Percentiles rank a stretch among this genome's conserved stretches.
phyloP scores from a whole-genome alignment of 2,888 invertebrate species.

The Dastarcus helophoroides region DNA sequence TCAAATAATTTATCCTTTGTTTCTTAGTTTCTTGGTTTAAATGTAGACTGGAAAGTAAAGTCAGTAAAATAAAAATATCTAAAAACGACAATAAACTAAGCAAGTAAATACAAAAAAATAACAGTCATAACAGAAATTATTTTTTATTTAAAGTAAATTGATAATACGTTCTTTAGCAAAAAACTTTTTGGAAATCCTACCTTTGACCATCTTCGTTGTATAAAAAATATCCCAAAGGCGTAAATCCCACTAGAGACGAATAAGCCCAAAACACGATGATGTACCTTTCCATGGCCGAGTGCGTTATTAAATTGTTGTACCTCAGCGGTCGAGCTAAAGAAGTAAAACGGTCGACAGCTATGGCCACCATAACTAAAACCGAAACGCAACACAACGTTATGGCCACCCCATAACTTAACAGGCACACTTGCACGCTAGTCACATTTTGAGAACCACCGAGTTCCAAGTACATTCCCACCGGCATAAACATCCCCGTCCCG shows the following conservation, averaged over 20 bases:
- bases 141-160: no score
- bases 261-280: conserved; percentile 48
- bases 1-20: no score
- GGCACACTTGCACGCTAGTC: conserved; percentile 39
- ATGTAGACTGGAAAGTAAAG: no score
- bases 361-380: conserved; percentile 48
- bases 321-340: conserved; percentile 49
- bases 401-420: conserved; percentile 46
- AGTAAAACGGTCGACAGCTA: conserved; percentile 50
- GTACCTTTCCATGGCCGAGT: conserved; percentile 45
- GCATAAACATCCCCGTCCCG: conserved; percentile 47
- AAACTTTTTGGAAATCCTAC: conserved; percentile 19
- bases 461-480: conserved; percentile 47
- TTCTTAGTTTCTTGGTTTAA: no score
- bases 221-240: conserved; percentile 42
- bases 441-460: conserved; percentile 38
- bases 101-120: no score
- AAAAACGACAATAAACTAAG: no score
- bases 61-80: no score
- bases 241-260: conserved; percentile 43
- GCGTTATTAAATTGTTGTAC: conserved; percentile 52
- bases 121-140: no score
- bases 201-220: conserved; percentile 26
- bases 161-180: no score
- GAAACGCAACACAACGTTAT: conserved; percentile 48